Base-by-base conservation (phyloP, 2,113 vertebrate genomes). In the Chaetura pelagica region DNA sequence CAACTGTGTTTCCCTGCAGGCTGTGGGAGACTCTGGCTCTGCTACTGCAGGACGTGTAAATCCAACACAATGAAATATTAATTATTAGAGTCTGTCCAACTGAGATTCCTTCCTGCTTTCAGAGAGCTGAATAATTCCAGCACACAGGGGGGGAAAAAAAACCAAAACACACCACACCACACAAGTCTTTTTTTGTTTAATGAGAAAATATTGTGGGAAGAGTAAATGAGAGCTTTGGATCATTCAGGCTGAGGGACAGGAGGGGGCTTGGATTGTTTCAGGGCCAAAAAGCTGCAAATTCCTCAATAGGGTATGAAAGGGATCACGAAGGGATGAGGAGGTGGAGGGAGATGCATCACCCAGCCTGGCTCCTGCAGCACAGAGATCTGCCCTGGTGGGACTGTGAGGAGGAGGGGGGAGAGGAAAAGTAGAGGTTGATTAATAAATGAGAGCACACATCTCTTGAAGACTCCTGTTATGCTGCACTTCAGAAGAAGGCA, bases 1-100 rank as follows among this genome's bases (percentile, higher is more conserved):
- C 1, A 0, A 57, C 74, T 73, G 16, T 72, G 61, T 91, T 94
- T 93, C 90, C 32, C 79, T 92, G 72, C 72, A 93, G 83, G 85
- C 88, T 80, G 63, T 30, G 11, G n/a, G 21, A 34, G 54, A 80
- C 59, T 91, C 44, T 83, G 34, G 61, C 59, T 96, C 72, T 2
- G 4, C 79, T 9, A n/a, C 82, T 29, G 83, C 90, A 90, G 78
- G 93, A 93, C 1, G 26, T 61, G 69, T 83, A 96, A 96, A 94
- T 91, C 91, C 79, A 77, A 44, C 34, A 66, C 92, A 83, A 95
- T 96, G 72, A 94, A 96, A 96, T 96, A 96, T 95, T 96, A 94
- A 96, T 96, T 96, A 94, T 90, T 86, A 90, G 68, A 83, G 48
- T 69, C 75, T 59, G 69, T 63, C 58, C 82, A 93, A 84, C 63